phyloP scores from a whole-genome alignment of 2,888 invertebrate species.

The Drosophila mettleri region DNA sequence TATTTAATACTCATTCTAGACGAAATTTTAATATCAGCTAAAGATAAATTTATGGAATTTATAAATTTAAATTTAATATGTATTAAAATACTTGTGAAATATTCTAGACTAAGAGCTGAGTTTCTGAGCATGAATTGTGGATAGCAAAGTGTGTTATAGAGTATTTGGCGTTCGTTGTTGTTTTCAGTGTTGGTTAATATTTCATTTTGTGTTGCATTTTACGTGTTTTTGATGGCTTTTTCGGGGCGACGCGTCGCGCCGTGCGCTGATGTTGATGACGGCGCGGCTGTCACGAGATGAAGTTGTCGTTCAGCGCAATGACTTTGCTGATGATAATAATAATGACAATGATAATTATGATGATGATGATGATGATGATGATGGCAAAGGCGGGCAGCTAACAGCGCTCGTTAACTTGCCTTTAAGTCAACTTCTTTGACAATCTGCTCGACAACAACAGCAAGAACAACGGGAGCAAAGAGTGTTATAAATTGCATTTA shows the following conservation, averaged over 20 bases:
- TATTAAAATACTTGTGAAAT: too few species aligned
- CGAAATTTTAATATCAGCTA: too few species aligned
- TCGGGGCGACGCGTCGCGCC: conserved; percentile 37
- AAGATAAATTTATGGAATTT: too few species aligned
- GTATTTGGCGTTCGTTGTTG: conserved; percentile 23
- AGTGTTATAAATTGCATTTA: conserved; percentile 79
- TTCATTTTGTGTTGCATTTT: conserved; percentile 60
- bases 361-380: conserved; percentile 29
- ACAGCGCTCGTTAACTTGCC: conserved; percentile 71
- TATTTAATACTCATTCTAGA: too few species aligned
- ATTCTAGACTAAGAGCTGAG: neutral
- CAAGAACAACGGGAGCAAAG: conserved; percentile 34
- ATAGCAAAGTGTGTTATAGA: neutral
- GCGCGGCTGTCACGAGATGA: conserved; percentile 64
- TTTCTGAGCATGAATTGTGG: neutral
- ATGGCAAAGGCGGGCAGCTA: conserved; percentile 37
- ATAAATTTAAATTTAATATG: too few species aligned
- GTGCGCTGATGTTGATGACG: conserved; percentile 70
- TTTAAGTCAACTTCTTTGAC: conserved; percentile 77
- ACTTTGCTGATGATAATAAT: conserved; percentile 23
- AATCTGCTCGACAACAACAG: conserved; percentile 52
- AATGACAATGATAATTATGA: conserved; percentile 14
- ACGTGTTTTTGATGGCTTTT: conserved; percentile 73
- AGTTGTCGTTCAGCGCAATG: conserved; percentile 71
- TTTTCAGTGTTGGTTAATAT: neutral